Evolutionary conservation across 2,113 vertebrate species (phyloP), one percentile per base, ranked within the genome.

Genomic region (Tenrec ecaudatus): DNA sequence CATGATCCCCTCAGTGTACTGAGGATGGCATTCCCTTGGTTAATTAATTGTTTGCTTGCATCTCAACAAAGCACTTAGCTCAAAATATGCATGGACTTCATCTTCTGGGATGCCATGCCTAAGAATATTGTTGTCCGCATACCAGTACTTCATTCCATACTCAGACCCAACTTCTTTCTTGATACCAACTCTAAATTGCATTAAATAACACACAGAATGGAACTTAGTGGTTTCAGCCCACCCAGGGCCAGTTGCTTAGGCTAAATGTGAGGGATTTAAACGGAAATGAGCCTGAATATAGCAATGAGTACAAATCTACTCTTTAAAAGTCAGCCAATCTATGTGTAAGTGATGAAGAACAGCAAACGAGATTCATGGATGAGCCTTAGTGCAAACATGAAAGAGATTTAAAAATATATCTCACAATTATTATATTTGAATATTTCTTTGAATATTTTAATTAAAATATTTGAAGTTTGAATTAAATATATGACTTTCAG

Each of bases 101-200:
- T 68, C 91, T 66, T 20, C 23, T 19, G 73, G 36, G 3, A 33
- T 38, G 36, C 4, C 22, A 66, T n/a, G 33, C 29, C 7, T 38
- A 68, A 58, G 33, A 69, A 76, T 9, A 82, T 76, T 80, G 76
- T 27, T 38, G 4, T 83, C 19, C 64, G 86, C 66, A 38, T 78
- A 83, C 78, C 80, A 47, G 43, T 47, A 6, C 43, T 47, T 38
- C 47, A 58, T 80, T 90, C 66, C 58, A 22, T 66, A 73, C 91
- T 93, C 47, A 86, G 71, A 31, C 19, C 62, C 20, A 64, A 4
- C 3, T 23, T 23, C 85, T 75, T 71, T 29, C 84, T 88, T 73
- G 38, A 92, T 58, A 73, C 31, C 68, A 85, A 66, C 84, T 87
- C 80, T 87, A 75, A 90, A 92, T 88, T 36, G 6, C 12, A 40